Evolutionary conservation across 2,888 invertebrate genomes (phyloP).

Genomic region (Dendrolimus pini): DNA sequence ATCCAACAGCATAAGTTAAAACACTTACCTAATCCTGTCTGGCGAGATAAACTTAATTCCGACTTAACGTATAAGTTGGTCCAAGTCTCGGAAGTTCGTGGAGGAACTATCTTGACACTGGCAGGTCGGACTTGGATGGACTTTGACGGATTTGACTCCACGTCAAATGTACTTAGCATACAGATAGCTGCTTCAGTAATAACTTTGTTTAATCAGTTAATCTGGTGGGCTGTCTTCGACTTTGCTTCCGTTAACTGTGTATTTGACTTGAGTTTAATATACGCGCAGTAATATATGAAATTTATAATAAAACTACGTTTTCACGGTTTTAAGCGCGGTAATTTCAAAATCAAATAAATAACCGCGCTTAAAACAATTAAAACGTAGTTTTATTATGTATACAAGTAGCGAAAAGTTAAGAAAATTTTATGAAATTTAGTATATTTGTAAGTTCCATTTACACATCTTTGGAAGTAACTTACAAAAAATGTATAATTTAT

Average conservation of each 20-base stretch:
- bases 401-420: too few species aligned
- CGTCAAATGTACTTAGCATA: neutral
- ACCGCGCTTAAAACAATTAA: too few species aligned
- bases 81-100: neutral
- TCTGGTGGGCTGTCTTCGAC: neutral
- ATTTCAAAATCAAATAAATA: too few species aligned
- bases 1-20: neutral
- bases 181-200: neutral
- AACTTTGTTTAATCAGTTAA: neutral
- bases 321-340: too few species aligned
- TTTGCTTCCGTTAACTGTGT: neutral
- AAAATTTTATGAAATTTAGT: too few species aligned
- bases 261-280: too few species aligned
- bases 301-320: too few species aligned
- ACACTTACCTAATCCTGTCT: neutral
- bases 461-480: too few species aligned
- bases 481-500: too few species aligned
- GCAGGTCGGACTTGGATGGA: conserved; percentile 2
- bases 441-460: too few species aligned
- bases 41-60: neutral
- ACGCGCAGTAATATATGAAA: too few species aligned
- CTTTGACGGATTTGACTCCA: neutral
- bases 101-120: neutral
- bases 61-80: neutral
- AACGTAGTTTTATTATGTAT: too few species aligned